Evolutionary conservation across 1,140 invertebrate species (phyloP), one percentile per base, ranked within the genome.

Genomic region (Zaprionus kolodkinae): DNA sequence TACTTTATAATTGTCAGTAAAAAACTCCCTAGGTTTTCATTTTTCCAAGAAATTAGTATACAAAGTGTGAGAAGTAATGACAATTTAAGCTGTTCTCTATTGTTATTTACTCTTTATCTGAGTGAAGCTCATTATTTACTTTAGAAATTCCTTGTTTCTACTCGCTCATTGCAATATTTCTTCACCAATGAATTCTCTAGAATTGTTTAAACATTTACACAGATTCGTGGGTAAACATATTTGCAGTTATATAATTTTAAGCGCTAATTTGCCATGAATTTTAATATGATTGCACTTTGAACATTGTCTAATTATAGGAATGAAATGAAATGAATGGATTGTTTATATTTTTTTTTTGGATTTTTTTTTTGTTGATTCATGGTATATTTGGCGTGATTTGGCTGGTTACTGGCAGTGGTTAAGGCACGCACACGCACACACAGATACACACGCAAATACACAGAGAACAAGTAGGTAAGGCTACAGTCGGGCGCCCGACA

Each of bases 401-500:
- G 48, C 50, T 67, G 45, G 48, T 64, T 56, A 17, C 43, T 63
- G 60, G 67, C 60, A 59, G 60, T 73, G 50, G 57, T 30, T 17
- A 45, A 48, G 15, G 43, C 52, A 66, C 66, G 52, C 66, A 56
- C 52, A 66, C 66, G 52, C 66, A 54, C 65, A 68, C 48, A 40
- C 62, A 35, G 11, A 70, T 59, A 55, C 45, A 66, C 55, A 65
- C 52, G 66, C 45, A 78, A 50, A 70, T 66, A 79, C 71, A 85
- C 62, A 76, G 12, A 68, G 30, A 52, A 17, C n/a, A n/a, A n/a
- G n/a, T n/a, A n/a, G n/a, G n/a, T n/a, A n/a, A n/a, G n/a, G n/a
- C n/a, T n/a, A n/a, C n/a, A n/a, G n/a, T n/a, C n/a, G n/a, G n/a
- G n/a, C n/a, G n/a, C n/a, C n/a, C n/a, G n/a, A n/a, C n/a, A n/a